phyloP scores from a whole-genome alignment of 2,888 invertebrate species.

The Amblyjoppa proteus region DNA sequence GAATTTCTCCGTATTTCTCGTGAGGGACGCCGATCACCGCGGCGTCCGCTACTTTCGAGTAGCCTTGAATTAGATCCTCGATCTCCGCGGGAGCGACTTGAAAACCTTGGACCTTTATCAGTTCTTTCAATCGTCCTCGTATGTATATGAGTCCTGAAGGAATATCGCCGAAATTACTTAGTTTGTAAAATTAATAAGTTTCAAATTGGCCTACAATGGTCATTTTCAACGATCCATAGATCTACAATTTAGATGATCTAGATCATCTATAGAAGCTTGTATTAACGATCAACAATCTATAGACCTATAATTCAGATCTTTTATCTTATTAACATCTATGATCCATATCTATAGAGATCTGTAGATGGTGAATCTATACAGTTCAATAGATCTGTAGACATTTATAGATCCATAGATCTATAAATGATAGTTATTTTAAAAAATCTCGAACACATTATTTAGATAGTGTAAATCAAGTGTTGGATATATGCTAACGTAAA shows the following conservation, averaged over 20 bases:
- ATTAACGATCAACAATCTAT: not conserved
- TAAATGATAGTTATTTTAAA: too few relatives aligned
- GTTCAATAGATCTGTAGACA: too few relatives aligned
- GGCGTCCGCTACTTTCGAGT: constrained; percentile 91
- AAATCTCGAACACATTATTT: too few relatives aligned
- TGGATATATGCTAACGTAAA: too few relatives aligned
- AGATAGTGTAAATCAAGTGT: constrained; percentile 86
- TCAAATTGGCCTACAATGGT: not conserved
- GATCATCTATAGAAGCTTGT: not conserved
- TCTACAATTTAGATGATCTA: not conserved
- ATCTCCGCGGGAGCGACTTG: constrained; percentile 95
- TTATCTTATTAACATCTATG: not conserved
- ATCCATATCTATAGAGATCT: constrained; percentile 83
- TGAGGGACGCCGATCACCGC: constrained; percentile 92
- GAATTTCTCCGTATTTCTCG: constrained; percentile 89
- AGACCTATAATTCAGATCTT: not conserved
- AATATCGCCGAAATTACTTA: not conserved
- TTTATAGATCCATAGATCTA: too few relatives aligned
- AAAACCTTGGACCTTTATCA: constrained; percentile 92
- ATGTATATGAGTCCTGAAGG: constrained; percentile 86
- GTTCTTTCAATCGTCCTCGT: constrained; percentile 92
- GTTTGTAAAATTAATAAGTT: not conserved
- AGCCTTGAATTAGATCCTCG: constrained; percentile 89
- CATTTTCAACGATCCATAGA: not conserved
- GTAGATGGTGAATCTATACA: too few relatives aligned